Evolutionary conservation across 2,113 vertebrate species (phyloP).

Genomic region (Albula goreensis): DNA sequence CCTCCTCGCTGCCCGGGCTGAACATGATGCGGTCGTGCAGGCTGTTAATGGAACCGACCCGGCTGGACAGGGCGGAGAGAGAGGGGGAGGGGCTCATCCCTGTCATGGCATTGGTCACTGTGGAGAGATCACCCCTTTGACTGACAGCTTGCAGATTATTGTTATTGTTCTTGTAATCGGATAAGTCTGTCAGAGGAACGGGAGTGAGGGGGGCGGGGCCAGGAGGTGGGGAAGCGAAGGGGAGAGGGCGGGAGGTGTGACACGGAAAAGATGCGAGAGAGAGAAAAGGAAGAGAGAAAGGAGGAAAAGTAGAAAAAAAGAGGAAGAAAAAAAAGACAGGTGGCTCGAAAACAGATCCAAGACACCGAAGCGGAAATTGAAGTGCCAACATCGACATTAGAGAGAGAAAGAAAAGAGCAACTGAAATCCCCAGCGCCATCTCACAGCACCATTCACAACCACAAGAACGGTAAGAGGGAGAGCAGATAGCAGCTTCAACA

Average conservation of each 20-base stretch:
- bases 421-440: conserved; percentile 29
- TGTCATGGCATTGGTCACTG: conserved; percentile 96
- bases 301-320: conserved; percentile 57
- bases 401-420: conserved; percentile 47
- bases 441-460: conserved; percentile 34
- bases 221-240: background rate
- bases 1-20: conserved; percentile 91
- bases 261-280: conserved; percentile 49
- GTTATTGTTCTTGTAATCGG: conserved; percentile 85
- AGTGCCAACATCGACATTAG: conserved; percentile 38
- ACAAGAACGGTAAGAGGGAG: conserved; percentile 14
- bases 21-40: conserved; percentile 95
- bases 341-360: conserved; percentile 49
- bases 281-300: conserved; percentile 34
- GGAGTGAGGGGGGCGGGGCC: conserved; percentile 45
- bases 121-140: conserved; percentile 90
- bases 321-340: conserved; percentile 51
- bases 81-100: conserved; percentile 96
- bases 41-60: conserved; percentile 87
- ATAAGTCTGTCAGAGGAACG: conserved; percentile 70
- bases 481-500: conserved; percentile 34
- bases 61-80: conserved; percentile 89
- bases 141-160: conserved; percentile 74
- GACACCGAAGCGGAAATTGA: conserved; percentile 45
- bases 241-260: conserved; percentile 23